phyloP scores from a whole-genome alignment of 2,888 invertebrate genomes.

The Cephus sareptanus region DNA sequence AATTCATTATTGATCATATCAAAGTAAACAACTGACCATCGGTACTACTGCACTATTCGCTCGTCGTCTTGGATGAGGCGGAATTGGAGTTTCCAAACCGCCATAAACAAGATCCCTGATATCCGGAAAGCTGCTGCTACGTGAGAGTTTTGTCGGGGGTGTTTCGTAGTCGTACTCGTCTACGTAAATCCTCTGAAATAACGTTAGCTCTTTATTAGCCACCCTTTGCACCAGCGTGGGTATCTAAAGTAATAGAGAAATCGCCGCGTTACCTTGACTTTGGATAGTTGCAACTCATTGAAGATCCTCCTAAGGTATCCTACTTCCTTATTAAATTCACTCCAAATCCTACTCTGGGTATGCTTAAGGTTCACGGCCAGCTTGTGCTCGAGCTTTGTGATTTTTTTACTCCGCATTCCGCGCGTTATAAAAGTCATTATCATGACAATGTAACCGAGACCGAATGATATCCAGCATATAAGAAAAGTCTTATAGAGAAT shows the following conservation, averaged over 20 bases:
- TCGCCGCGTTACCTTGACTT: conserved; percentile 75
- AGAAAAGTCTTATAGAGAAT: conserved; percentile 83
- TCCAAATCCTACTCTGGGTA: conserved; percentile 82
- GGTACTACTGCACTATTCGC: conserved; percentile 63
- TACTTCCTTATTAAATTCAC: conserved; percentile 80
- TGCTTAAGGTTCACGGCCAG: conserved; percentile 80
- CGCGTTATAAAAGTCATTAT: conserved; percentile 86
- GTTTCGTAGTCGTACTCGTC: conserved; percentile 56
- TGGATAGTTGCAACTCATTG: conserved; percentile 84
- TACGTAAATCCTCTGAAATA: conserved; percentile 80
- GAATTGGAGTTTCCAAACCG: conserved; percentile 40
- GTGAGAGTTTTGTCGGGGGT: conserved; percentile 58
- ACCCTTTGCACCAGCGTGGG: neutral
- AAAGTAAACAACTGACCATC: conserved; percentile 39
- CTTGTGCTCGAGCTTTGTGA: conserved; percentile 80
- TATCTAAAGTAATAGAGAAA: neutral
- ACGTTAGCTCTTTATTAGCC: conserved; percentile 3
- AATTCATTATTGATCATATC: neutral
- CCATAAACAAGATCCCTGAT: conserved; percentile 69
- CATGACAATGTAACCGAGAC: conserved; percentile 92
- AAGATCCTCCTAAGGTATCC: conserved; percentile 79
- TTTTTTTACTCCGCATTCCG: conserved; percentile 80
- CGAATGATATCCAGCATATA: conserved; percentile 91
- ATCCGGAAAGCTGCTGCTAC: conserved; percentile 79
- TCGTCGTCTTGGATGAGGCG: conserved; percentile 56